phyloP scores from a whole-genome alignment of 2,888 invertebrate genomes.

The Andrena haemorrhoa region DNA sequence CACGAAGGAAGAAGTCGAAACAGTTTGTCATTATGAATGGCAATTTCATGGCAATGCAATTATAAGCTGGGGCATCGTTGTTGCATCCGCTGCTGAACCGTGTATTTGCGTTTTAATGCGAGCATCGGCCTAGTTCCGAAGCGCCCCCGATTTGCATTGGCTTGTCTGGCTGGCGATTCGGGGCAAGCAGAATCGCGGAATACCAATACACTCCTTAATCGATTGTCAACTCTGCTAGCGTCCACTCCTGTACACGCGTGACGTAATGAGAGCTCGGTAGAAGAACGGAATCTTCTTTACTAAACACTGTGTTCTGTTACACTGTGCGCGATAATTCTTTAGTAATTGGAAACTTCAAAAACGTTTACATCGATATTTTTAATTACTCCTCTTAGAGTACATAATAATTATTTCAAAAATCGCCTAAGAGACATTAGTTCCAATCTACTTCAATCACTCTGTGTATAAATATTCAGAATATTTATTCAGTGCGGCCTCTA shows the following conservation, averaged over 20 bases:
- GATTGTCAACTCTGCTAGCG: slow-evolving; percentile 8
- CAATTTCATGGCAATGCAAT: slow-evolving; percentile 59
- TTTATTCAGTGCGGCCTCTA: no score
- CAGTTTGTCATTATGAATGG: slow-evolving; percentile 50
- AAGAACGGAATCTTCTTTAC: not conserved
- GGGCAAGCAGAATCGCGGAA: slow-evolving; percentile 37
- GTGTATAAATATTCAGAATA: no score
- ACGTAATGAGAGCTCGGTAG: not conserved
- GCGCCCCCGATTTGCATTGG: slow-evolving; percentile 49
- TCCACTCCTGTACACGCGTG: not conserved
- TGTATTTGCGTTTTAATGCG: slow-evolving; percentile 55
- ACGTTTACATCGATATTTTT: no score
- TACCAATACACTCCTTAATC: slow-evolving; percentile 38
- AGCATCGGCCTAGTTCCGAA: slow-evolving; percentile 37
- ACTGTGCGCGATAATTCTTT: no score
- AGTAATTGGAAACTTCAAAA: no score
- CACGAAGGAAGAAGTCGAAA: slow-evolving; percentile 18
- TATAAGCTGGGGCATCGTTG: slow-evolving; percentile 44
- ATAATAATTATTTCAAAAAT: no score
- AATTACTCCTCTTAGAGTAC: no score
- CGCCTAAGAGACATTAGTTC: no score
- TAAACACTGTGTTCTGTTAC: not conserved
- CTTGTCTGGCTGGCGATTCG: slow-evolving; percentile 36
- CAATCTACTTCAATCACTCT: no score
- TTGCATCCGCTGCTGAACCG: slow-evolving; percentile 29